A percentile compares a stretch with the other conserved stretches of the same genome.
These are phyloP conservation scores for Xenopus laevis DNA, from an alignment of 2,113 vertebrate species.

Conservation along the genomic window DNA sequence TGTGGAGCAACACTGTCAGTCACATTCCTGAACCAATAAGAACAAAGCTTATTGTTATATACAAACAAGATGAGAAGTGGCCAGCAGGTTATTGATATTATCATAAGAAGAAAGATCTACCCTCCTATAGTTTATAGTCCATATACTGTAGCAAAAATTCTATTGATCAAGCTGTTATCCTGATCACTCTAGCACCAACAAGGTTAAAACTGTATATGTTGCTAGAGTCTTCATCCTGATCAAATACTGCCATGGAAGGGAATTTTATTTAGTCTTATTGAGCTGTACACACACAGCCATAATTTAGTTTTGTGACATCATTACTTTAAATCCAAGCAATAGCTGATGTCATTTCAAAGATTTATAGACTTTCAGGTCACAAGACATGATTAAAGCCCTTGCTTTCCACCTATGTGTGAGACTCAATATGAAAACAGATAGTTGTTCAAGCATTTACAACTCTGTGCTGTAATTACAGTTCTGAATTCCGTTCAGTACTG, in stretches of 20 bases:
- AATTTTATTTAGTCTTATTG: conserved; percentile 10
- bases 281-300: conserved; percentile 13
- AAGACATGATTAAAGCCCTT: conserved; percentile 30
- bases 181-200: not conserved
- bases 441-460: not conserved
- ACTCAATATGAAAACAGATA: conserved; percentile 8
- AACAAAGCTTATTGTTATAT: too few species aligned
- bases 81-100: too few species aligned
- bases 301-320: conserved; percentile 39
- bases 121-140: too few species aligned
- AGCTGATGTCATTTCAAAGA: conserved; percentile 35
- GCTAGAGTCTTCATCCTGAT: not conserved
- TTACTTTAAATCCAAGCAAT: conserved; percentile 30
- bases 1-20: too few species aligned
- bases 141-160: too few species aligned
- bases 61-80: too few species aligned
- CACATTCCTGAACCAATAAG: too few species aligned
- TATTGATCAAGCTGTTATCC: not conserved
- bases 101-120: too few species aligned
- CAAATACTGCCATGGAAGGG: not conserved
- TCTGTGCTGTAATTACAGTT: conserved; percentile 20
- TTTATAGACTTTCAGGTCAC: conserved; percentile 23
- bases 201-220: not conserved
- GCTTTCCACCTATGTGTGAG: conserved; percentile 18
- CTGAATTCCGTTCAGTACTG: conserved; percentile 20